Conservation (phyloP, 2,888 invertebrate species). For the Himalopsyche kuldschensis region DNA sequence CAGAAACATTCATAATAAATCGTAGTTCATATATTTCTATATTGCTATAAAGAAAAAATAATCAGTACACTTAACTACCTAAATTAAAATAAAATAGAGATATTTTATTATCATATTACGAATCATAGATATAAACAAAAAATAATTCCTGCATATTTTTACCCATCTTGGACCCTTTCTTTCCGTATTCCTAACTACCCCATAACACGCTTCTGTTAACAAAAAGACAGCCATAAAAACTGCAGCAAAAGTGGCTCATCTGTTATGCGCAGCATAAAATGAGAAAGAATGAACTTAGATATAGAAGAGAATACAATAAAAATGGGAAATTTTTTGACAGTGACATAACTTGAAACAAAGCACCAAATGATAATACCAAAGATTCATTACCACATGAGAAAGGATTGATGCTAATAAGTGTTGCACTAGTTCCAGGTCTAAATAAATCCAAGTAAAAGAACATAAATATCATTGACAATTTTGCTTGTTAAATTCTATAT, state of each 20-base stretch:
- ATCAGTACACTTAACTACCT: neutral
- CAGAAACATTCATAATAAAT: neutral
- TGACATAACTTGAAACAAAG: too few species aligned
- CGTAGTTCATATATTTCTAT: neutral
- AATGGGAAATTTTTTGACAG: too few species aligned
- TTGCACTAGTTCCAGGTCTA: too few species aligned
- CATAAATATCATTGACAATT: too few species aligned
- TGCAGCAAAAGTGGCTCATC: neutral
- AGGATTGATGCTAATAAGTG: too few species aligned
- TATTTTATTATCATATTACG: neutral
- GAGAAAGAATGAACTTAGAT: too few species aligned
- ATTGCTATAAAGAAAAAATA: neutral
- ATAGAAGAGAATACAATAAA: too few species aligned
- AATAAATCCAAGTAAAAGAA: too few species aligned
- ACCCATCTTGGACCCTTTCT: neutral
- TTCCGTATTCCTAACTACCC: neutral
- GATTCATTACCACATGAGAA: too few species aligned
- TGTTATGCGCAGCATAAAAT: too few species aligned
- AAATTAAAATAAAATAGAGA: neutral
- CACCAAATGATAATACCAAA: too few species aligned
- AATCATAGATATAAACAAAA: neutral
- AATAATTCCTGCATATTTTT: neutral
- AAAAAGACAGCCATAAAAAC: neutral
- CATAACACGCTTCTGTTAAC: neutral
- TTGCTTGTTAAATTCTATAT: neutral